These are phyloP conservation scores for Alloscopus bannaensis DNA, from an alignment of 2,888 invertebrate genomes.

Conservation along the genomic window DNA sequence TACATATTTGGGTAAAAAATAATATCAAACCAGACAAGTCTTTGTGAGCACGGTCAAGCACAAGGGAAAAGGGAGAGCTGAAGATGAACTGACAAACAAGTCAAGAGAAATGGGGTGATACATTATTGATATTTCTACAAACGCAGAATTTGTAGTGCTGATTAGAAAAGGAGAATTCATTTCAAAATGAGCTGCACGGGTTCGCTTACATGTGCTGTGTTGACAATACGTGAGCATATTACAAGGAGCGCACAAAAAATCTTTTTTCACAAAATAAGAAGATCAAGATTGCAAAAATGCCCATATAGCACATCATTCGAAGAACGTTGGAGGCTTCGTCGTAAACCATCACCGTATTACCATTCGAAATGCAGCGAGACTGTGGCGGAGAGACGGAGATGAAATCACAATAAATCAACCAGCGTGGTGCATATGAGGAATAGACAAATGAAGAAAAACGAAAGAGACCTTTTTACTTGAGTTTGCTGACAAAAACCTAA, in stretches of 20 bases:
- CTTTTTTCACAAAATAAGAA: slow-evolving; percentile 52
- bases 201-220: no score
- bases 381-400: slow-evolving; percentile 3
- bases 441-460: slow-evolving; percentile 55
- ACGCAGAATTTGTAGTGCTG: no score
- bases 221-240: no score
- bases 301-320: slow-evolving; percentile 48
- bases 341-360: slow-evolving; percentile 35
- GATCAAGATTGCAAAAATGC: slow-evolving; percentile 40
- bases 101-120: no score
- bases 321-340: no score
- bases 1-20: slow-evolving; percentile 56
- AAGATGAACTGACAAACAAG: no score
- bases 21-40: slow-evolving; percentile 4
- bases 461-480: slow-evolving; percentile 46
- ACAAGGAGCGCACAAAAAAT: no score
- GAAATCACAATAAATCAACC: slow-evolving; percentile 60
- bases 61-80: no score
- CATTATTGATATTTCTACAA: no score
- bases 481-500: slow-evolving; percentile 57
- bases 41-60: background rate
- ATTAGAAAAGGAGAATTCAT: background rate
- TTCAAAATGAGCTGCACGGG: background rate
- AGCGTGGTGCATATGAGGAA: slow-evolving; percentile 60
- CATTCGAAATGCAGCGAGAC: slow-evolving; percentile 37